Conservation (phyloP, 2,113 vertebrate species). For the Neotragus moschatus region DNA sequence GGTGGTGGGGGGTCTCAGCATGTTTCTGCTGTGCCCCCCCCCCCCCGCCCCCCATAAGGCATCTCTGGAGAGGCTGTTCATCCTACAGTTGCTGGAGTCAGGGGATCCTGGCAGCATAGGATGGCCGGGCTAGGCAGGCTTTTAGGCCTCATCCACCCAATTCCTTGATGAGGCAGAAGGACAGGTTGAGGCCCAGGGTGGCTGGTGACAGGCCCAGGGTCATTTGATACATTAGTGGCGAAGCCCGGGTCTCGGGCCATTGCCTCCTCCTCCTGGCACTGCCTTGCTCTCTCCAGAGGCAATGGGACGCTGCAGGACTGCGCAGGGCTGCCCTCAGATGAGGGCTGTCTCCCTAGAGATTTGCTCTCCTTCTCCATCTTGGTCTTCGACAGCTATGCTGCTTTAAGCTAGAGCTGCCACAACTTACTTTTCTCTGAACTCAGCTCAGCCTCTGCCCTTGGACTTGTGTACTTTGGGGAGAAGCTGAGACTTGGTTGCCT, state of each 20-base stretch:
- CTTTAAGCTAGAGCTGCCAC: background rate
- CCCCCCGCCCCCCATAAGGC: rapidly evolving
- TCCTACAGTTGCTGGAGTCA: background rate
- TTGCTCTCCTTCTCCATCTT: background rate
- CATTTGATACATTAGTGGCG: background rate
- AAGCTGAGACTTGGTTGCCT: background rate
- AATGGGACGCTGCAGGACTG: background rate
- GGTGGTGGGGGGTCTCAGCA: background rate
- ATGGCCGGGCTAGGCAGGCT: background rate
- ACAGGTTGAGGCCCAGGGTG: background rate
- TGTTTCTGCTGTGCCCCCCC: background rate
- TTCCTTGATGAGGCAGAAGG: background rate
- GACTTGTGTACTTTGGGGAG: background rate
- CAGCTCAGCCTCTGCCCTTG: background rate
- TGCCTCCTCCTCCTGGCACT: background rate
- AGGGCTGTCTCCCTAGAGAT: background rate
- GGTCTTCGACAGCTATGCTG: background rate
- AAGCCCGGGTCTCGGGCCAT: background rate
- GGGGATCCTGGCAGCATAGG: background rate
- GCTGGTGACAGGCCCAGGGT: background rate
- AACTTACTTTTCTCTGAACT: background rate
- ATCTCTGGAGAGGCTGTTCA: background rate
- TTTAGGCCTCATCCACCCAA: background rate
- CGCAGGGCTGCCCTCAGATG: background rate
- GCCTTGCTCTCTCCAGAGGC: background rate